Base-by-base conservation (phyloP, 2,797 vertebrate species). In the Lepilemur ruficaudatus region DNA sequence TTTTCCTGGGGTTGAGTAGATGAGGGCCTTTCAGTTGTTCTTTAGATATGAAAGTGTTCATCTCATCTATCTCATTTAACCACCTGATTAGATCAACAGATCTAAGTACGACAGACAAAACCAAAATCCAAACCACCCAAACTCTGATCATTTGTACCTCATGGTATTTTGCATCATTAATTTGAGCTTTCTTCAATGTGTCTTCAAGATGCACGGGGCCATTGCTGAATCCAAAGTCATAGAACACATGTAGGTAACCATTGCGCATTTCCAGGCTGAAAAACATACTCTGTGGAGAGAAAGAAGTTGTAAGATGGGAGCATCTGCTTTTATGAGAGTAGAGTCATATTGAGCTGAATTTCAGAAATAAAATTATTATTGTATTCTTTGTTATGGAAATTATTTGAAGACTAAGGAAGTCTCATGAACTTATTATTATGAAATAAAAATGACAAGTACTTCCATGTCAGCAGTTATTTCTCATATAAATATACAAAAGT, bases 161-260 rank as follows among this genome's bases (percentile, higher is more conserved):
- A 23, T 99, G 99, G 97, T 99, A 99, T 98, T 99, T 99, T 57
- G 99, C 99, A 9, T 99, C 99, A 0, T 99, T 99, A 97, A 99
- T 99, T 97, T 98, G 99, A 70, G 99, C 99, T 97, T 99, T 99
- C 76, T 99, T 98, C 98, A 98, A 65, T 43, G 99, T 99, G 92
- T 99, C 99, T 91, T 99, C 99, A 5, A 99, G 98, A 91, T 99
- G 97, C 12, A 99, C 97, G 0, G 99, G 99, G 28, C 99, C 99
- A 0, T 82, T 98, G 94, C 97, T 99, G 98, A 99, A 99, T 84
- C 99, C 99, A 87, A 99, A 99, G 98, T 99, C 99, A 23, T 99
- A 99, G 86, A 98, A 98, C 23, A 99, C 98, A n/a, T 99, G 98
- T n/a, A 99, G 96, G 98, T 99, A 99, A 43, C 99, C 99, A 72